Percentiles rank a stretch among this genome's conserved stretches.
phyloP scores from a whole-genome alignment of 2,113 vertebrate genomes.

The Scartelaos histophorus region DNA sequence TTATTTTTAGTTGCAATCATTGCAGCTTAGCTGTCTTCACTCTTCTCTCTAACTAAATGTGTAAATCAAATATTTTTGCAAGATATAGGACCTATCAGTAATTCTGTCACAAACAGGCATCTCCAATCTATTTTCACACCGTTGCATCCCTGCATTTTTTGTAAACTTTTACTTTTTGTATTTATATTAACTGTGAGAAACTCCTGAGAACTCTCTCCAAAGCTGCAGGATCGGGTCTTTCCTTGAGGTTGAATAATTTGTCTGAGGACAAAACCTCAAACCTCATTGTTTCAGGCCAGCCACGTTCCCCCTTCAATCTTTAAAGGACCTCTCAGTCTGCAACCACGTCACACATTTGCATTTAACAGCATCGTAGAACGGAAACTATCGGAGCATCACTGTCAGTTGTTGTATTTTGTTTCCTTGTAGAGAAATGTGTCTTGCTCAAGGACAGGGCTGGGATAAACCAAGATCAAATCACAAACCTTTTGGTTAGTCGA shows the following conservation, averaged over 20 bases:
- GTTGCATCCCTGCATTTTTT: background rate
- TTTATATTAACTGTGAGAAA: background rate
- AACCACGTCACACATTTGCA: background rate
- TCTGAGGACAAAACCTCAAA: slow-evolving; percentile 63
- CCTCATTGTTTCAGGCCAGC: slow-evolving; percentile 17
- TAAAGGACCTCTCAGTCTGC: slow-evolving; percentile 16
- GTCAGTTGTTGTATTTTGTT: background rate
- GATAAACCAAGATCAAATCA: too few relatives aligned
- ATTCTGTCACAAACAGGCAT: background rate
- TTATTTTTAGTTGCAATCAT: too few relatives aligned
- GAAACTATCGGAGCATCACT: background rate
- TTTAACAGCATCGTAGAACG: background rate
- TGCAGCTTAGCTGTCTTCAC: too few relatives aligned
- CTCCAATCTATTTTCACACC: background rate
- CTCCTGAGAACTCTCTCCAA: background rate
- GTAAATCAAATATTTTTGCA: too few relatives aligned
- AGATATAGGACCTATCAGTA: background rate
- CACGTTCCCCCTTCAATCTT: slow-evolving; percentile 38
- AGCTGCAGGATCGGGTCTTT: background rate
- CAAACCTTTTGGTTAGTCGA: too few relatives aligned
- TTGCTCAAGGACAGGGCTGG: too few relatives aligned
- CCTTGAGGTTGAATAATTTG: slow-evolving; percentile 35
- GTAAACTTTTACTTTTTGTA: background rate
- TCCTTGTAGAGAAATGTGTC: background rate
- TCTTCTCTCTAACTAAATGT: too few relatives aligned